Evolutionary conservation across 2,888 invertebrate species (phyloP).

Genomic region (Odontothrips loti): DNA sequence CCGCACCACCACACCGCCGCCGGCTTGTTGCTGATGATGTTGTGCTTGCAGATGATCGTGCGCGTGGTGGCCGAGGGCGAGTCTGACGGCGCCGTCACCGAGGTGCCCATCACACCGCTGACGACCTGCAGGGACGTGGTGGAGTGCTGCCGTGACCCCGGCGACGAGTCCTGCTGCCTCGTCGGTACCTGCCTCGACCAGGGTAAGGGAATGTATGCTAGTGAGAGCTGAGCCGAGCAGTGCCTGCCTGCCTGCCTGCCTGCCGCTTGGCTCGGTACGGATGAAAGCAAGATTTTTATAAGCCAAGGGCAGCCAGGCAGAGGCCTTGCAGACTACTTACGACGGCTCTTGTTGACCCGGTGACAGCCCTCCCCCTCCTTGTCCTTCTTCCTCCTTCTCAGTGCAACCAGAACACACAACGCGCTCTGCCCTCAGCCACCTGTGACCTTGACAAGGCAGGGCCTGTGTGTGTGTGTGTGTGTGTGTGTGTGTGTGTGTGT

Average conservation of each 20-base stretch:
- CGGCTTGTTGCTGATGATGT: too few relatives aligned
- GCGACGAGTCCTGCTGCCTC: slow-evolving; percentile 60
- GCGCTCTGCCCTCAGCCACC: not conserved
- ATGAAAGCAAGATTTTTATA: not conserved
- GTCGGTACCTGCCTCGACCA: slow-evolving; percentile 51
- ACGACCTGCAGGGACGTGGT: slow-evolving; percentile 61
- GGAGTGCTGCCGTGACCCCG: slow-evolving; percentile 63
- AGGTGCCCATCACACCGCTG: slow-evolving; percentile 62
- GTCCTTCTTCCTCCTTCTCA: not conserved
- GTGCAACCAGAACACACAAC: too few relatives aligned
- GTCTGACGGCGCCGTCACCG: slow-evolving; percentile 48
- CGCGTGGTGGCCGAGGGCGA: slow-evolving; percentile 56
- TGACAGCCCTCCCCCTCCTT: not conserved
- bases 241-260: too few relatives aligned
- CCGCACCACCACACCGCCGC: too few relatives aligned
- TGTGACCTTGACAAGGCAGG: not conserved
- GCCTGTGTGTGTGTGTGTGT: not conserved
- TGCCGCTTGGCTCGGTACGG: not conserved
- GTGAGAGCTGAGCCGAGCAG: not conserved
- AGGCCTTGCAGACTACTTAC: not conserved
- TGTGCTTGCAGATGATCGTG: slow-evolving; percentile 58
- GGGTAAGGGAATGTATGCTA: not conserved
- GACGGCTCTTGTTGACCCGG: not conserved
- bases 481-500: not conserved
- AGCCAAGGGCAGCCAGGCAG: not conserved